Percentiles rank a stretch among this genome's conserved stretches.
Conservation (phyloP, 2,888 invertebrate species). For the Argynnis bischoffii region DNA sequence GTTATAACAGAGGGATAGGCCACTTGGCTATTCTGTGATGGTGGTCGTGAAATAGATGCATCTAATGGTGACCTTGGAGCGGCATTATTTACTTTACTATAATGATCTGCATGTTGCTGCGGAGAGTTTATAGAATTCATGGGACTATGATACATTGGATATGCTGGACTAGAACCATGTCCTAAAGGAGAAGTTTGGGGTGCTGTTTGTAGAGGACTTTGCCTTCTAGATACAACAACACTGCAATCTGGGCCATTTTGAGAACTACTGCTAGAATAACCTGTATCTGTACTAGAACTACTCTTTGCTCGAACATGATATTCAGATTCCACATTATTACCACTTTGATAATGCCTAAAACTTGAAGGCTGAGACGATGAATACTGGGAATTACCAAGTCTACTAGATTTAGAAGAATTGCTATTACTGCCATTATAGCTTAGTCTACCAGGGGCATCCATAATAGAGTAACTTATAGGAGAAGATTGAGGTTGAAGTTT, state of each 20-base stretch:
- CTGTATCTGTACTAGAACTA: constrained; percentile 84
- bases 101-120: constrained; percentile 84
- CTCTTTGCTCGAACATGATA: constrained; percentile 84
- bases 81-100: constrained; percentile 72
- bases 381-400: constrained; percentile 78
- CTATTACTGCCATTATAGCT: constrained; percentile 82
- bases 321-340: constrained; percentile 82
- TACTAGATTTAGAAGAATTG: constrained; percentile 76
- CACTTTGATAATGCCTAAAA: constrained; percentile 85
- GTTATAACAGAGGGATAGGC: constrained; percentile 93
- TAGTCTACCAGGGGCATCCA: constrained; percentile 86
- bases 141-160: constrained; percentile 93
- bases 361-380: constrained; percentile 75
- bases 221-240: constrained; percentile 85
- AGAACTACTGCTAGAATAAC: constrained; percentile 83
- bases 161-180: constrained; percentile 89
- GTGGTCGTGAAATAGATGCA: constrained; percentile 85
- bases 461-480: constrained; percentile 89
- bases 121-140: constrained; percentile 89
- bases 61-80: constrained; percentile 88
- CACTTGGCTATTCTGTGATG: constrained; percentile 84
- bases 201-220: constrained; percentile 86
- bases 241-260: constrained; percentile 86
- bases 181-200: constrained; percentile 88
- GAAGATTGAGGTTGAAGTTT: constrained; percentile 84